A percentile compares a stretch with the other conserved stretches of the same genome.
These are phyloP conservation scores for Pardosa pseudoannulata DNA, from an alignment of 2,888 invertebrate genomes.

Conservation along the genomic window DNA sequence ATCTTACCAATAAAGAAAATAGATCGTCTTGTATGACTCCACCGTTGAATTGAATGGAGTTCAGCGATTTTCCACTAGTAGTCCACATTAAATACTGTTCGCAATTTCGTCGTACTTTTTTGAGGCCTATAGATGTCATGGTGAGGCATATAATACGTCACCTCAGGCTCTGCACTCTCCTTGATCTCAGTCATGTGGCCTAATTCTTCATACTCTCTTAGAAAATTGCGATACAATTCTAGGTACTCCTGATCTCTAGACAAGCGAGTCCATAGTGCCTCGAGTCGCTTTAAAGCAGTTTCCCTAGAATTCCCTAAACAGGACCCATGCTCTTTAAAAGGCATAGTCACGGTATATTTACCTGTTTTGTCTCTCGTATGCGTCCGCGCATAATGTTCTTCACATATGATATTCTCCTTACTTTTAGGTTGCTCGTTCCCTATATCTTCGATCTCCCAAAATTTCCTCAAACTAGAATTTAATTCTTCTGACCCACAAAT, in stretches of 20 bases:
- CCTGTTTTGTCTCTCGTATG: too few relatives aligned
- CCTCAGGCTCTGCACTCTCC: background rate
- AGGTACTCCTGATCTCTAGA: background rate
- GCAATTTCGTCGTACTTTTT: background rate
- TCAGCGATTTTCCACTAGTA: background rate
- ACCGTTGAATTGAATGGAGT: background rate
- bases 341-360: too few relatives aligned
- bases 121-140: background rate
- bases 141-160: background rate
- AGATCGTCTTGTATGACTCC: background rate
- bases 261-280: background rate
- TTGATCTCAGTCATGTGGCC: background rate
- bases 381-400: too few relatives aligned
- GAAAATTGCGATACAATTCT: background rate
- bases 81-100: background rate
- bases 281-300: too few relatives aligned
- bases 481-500: too few relatives aligned
- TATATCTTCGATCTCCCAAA: too few relatives aligned
- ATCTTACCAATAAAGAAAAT: background rate
- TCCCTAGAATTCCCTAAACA: background rate
- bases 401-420: too few relatives aligned
- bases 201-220: background rate
- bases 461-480: too few relatives aligned
- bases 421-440: too few relatives aligned
- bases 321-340: background rate